phyloP scores from a whole-genome alignment of 2,888 invertebrate species.

The Nemapogon koenigi region DNA sequence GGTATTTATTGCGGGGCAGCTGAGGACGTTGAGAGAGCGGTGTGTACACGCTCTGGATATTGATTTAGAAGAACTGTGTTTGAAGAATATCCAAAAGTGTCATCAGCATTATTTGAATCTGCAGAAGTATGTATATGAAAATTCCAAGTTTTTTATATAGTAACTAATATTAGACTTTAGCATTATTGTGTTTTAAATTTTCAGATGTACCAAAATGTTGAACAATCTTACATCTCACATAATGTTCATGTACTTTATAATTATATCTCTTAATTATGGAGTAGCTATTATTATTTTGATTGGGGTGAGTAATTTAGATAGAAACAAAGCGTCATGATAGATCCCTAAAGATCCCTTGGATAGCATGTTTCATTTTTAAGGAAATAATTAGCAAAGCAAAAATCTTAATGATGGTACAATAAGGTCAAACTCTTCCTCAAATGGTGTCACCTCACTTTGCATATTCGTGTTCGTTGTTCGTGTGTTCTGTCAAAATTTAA shows the following conservation, averaged over 20 bases:
- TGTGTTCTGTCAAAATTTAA: no score
- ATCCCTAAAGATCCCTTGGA: no score
- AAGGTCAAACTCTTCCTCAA: no score
- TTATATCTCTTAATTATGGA: constrained; percentile 37
- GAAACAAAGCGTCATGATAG: no score
- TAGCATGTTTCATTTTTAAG: no score
- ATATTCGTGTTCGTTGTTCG: no score
- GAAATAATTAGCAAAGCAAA: no score
- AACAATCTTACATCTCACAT: constrained; percentile 32
- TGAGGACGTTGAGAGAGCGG: constrained; percentile 27
- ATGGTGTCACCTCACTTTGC: no score
- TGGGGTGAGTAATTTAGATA: constrained; percentile 26
- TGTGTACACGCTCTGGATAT: constrained; percentile 19
- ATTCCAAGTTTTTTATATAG: background rate
- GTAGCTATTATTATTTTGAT: constrained; percentile 36
- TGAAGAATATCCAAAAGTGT: constrained; percentile 29
- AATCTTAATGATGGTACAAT: no score
- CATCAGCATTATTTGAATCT: constrained; percentile 23
- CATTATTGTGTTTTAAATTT: constrained; percentile 16
- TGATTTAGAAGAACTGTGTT: constrained; percentile 18
- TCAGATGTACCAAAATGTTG: constrained; percentile 30
- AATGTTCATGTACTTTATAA: constrained; percentile 39
- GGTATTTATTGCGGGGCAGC: constrained; percentile 43
- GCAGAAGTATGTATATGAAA: background rate
- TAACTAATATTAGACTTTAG: background rate